Evolutionary conservation across 2,888 invertebrate species (phyloP), one percentile per base, ranked within the genome.

Genomic region (Diarsia dahlii): DNA sequence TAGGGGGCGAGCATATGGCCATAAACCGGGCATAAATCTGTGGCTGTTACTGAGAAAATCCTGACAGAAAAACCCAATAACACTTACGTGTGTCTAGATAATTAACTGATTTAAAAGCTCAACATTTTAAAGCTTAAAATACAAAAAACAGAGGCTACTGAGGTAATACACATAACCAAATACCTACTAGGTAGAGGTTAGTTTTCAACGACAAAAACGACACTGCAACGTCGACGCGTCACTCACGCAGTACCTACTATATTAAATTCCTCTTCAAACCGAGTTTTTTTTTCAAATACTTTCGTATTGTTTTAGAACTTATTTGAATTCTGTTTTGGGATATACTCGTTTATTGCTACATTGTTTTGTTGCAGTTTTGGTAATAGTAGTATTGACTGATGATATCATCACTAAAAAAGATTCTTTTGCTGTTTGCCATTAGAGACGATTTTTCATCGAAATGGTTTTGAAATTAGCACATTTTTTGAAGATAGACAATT

Each of bases 251-350:
- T 34, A 46, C 15, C 39, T 39, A 34, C 48, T 15, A 64, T 73
- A 81, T 81, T 81, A 81, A 81, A 81, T 81, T 81, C 81, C 69
- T n/a, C 20, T 63, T 70, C 45, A 60, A 50, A 56, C 60, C 58
- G 48, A 73, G 66, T 48, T 54, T 74, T 34, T 62, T 48, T 54
- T 74, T 34, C 66, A 70, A 60, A 80, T 60, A 80, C 74, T 65
- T 60, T 66, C 13, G 18, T 50, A 56, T 70, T 56, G 60, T 74
- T 80, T 34, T 34, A 69, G 54, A 58, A 71, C 18, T 63, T 56
- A 50, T 48, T 70, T 34, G 4, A 60, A 8, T 5, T 18, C 9
- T 48, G 12, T 66, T 52, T 23, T 50, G 8, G 2, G 52, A 20
- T 0, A 15, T 50, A 52, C 0, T 5, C 10, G 3, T 28, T 13